These are phyloP conservation scores for Zosterops hypoxanthus DNA, from an alignment of 2,113 vertebrate genomes.

Conservation along the genomic window DNA sequence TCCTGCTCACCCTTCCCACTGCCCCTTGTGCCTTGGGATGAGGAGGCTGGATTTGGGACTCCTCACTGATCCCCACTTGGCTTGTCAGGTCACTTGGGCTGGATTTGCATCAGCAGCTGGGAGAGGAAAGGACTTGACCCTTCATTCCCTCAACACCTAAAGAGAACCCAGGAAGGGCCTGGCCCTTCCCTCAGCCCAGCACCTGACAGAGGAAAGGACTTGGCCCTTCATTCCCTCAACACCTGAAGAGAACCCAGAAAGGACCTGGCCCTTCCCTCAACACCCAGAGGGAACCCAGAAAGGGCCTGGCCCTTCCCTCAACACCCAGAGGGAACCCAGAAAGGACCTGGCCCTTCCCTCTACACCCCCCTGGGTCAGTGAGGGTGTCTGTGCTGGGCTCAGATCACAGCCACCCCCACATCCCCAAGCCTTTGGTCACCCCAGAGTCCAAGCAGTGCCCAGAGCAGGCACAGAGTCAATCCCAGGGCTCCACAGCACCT, in stretches of 20 bases:
- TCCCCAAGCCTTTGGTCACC: not conserved
- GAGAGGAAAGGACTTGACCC: not conserved
- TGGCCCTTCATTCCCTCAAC: no score
- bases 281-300: not conserved
- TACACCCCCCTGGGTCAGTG: not conserved
- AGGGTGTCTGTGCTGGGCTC: not conserved
- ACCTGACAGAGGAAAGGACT: no score
- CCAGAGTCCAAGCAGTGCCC: not conserved
- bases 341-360: not conserved
- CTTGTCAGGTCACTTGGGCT: not conserved
- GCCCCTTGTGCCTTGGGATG: not conserved
- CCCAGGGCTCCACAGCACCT: not conserved
- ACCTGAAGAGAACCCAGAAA: no score
- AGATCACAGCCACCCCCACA: not conserved
- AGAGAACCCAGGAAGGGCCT: not conserved
- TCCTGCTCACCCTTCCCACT: not conserved
- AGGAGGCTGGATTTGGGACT: not conserved
- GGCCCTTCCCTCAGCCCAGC: not conserved
- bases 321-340: no score
- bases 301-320: not conserved
- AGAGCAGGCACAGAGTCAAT: not conserved
- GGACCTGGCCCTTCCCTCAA: not conserved
- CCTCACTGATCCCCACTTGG: fast-evolving
- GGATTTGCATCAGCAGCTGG: not conserved
- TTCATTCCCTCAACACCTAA: not conserved